Evolutionary conservation across 2,113 vertebrate species (phyloP), one percentile per base, ranked within the genome.

Genomic region (Sprattus sprattus): DNA sequence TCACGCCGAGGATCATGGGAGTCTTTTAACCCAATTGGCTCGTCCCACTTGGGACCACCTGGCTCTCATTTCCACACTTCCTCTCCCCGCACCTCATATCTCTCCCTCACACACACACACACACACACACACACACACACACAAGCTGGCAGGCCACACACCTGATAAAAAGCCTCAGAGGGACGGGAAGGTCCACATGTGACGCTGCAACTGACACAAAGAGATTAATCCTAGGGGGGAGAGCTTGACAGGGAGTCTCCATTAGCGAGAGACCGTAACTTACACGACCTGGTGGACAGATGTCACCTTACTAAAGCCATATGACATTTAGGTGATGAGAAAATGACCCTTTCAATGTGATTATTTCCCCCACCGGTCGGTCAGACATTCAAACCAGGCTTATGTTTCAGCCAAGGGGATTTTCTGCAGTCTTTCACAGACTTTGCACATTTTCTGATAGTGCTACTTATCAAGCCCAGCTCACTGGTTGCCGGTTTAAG

Each of bases 11-110:
- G 54, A 20, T 84, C 83, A 86, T 88, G 85, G 83, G 85, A 90
- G 67, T 85, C 46, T 86, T 88, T 84, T 85, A 46, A 87, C 83
- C 81, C 86, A 89, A 89, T 87, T 45, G 54, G 71, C 67, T 85
- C 86, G 83, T 86, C 85, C 75, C 86, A 88, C 85, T 89, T 86
- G 83, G 80, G 47, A 16, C 64, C 89, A 90, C 87, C 85, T 90
- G 88, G 88, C 49, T 84, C 75, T 88, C 83, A 89, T 90, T 89
- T 89, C 85, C 83, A 87, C 83, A 85, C 88, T 88, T 89, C 86
- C 87, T 85, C 86, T 87, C 81, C 85, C 52, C 85, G 57, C 82
- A 87, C 84, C 83, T 85, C 83, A 88, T 87, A 85, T 90, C 87
- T 88, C 84, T 91, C 44, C 44, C 67, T 78, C 9, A 81, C 60